Evolutionary conservation across 2,888 invertebrate genomes (phyloP), one percentile per base, ranked within the genome.

Genomic region (Strigamia crassipes): DNA sequence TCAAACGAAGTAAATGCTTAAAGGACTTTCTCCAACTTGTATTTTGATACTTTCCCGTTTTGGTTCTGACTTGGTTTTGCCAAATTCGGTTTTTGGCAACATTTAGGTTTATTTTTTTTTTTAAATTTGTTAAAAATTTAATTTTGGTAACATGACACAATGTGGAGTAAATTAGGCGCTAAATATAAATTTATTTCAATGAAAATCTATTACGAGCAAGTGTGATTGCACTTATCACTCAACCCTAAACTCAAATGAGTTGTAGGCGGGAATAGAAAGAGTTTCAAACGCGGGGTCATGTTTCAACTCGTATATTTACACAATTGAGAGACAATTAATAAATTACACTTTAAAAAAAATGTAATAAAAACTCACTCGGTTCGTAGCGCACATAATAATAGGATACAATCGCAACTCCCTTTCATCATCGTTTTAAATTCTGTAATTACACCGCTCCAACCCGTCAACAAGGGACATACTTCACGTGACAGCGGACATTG

Each of bases 11-110:
- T 46, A 13, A 2, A 13, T 51, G 56, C 18, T 27, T 27, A 66
- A 66, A 23, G 31, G 73, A 73, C 73, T 31, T 13, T n/a, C 27
- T 73, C 31, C 31, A 15, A 73, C 31, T 18, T 73, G 73, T 73
- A 73, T 27, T 73, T 31, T 27, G 73, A 73, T 73, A 73, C 73
- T 27, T 73, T 73, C 31, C 73, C 73, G 31, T 73, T 73, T 31
- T 73, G 73, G 73, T 73, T 13, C 5, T 3, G 31, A 31, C 31
- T 31, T 73, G 27, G 18, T 27, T 73, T 27, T 27, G 66, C 66
- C 66, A 66, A 66, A 66, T 66, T 27, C 13, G 51, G 51, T 9
- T 51, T 51, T 66, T 66, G 66, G 66, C 66, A 66, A 66, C 12
- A 9, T 6, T n/a, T n/a, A n/a, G 18, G 10, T 15, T 18, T 15